phyloP scores from a whole-genome alignment of 2,113 vertebrate genomes.

The Catharus fuscescens region DNA sequence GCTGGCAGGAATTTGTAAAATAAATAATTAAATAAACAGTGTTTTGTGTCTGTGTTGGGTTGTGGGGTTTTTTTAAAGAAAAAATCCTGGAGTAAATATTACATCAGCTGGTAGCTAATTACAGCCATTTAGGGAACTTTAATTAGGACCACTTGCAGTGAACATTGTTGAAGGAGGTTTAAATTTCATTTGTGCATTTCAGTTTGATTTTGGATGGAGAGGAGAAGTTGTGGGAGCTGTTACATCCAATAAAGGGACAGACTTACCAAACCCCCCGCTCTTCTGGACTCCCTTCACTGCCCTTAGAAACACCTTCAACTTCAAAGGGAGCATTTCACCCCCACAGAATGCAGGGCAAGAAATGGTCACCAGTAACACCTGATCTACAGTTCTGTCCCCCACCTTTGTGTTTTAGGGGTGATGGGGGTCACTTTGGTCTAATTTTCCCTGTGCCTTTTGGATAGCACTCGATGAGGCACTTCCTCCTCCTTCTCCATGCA shows the following conservation, averaged over 20 bases:
- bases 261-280: neutral
- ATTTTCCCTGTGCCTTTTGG: neutral
- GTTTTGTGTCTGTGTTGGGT: neutral
- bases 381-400: no score
- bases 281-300: neutral
- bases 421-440: neutral
- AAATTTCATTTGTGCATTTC: neutral
- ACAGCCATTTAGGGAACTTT: neutral
- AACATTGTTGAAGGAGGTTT: neutral
- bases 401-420: neutral
- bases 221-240: neutral
- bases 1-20: neutral
- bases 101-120: constrained; percentile 2
- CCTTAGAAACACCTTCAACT: neutral
- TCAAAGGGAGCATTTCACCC: neutral
- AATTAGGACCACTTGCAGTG: neutral
- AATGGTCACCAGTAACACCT: rapidly evolving
- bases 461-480: neutral
- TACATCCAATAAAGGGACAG: neutral
- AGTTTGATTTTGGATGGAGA: neutral
- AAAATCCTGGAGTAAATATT: neutral
- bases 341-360: rapidly evolving
- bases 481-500: neutral
- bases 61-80: neutral
- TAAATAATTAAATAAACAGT: neutral